Conservation (phyloP, 1,140 invertebrate species). For the Drosophila rufa region DNA sequence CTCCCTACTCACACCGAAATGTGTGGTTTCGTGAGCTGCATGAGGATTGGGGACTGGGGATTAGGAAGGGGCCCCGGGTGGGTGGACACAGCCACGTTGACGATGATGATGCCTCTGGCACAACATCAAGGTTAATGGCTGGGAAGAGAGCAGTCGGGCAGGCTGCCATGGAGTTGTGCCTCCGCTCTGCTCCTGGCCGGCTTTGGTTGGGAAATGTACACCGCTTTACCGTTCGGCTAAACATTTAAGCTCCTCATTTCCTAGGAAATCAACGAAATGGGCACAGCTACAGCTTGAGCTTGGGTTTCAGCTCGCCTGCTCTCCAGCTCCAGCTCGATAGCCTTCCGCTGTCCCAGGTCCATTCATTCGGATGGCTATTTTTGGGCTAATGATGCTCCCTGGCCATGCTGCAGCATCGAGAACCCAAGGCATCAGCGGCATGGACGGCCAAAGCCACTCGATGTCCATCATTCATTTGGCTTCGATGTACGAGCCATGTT, state of each 20-base stretch:
- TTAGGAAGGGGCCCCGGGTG: constrained; percentile 12
- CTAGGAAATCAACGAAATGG: constrained; percentile 75
- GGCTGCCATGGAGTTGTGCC: constrained; percentile 11
- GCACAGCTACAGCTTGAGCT: constrained; percentile 41
- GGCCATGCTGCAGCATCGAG: constrained; percentile 17
- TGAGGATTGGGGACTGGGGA: constrained; percentile 40
- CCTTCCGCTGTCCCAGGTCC: constrained; percentile 26
- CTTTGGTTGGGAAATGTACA: constrained; percentile 65
- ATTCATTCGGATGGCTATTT: constrained; percentile 64
- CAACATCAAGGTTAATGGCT: constrained; percentile 80
- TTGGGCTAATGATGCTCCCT: constrained; percentile 79
- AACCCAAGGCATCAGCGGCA: constrained; percentile 37
- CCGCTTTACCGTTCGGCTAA: constrained; percentile 76
- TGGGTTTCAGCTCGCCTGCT: constrained; percentile 20
- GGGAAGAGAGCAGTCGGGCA: constrained; percentile 55
- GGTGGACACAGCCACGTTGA: constrained; percentile 30
- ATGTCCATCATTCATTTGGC: constrained; percentile 82
- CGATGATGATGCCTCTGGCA: constrained; percentile 47
- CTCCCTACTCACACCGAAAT: constrained; percentile 27
- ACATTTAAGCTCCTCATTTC: constrained; percentile 83
- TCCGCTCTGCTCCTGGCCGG: constrained; percentile 9
- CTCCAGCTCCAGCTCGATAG: constrained; percentile 1
- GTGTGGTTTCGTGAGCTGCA: constrained; percentile 69
- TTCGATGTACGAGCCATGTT: constrained; percentile 73
- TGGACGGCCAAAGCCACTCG: constrained; percentile 63